Evolutionary conservation across 2,113 vertebrate species (phyloP).

Genomic region (Leucosticte australis): DNA sequence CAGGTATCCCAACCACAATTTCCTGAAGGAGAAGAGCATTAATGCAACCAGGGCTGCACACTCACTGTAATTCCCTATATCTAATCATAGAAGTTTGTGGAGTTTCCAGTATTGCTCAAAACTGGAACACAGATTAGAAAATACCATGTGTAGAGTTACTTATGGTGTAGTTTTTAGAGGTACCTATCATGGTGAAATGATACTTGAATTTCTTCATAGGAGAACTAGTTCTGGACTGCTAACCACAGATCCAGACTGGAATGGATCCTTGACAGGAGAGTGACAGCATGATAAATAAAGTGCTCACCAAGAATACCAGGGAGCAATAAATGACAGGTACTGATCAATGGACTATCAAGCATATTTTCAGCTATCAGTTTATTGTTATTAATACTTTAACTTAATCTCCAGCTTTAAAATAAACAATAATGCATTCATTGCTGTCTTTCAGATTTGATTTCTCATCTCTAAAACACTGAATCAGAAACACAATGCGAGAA

Average conservation of each 20-base stretch:
- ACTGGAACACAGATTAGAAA: background rate
- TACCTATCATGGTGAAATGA: background rate
- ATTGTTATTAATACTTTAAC: constrained; percentile 54
- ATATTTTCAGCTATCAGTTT: constrained; percentile 18
- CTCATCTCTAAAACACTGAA: background rate
- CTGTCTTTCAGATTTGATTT: constrained; percentile 41
- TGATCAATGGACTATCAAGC: constrained; percentile 53
- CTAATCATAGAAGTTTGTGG: background rate
- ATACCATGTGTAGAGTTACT: background rate
- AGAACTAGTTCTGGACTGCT: background rate
- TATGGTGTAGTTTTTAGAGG: background rate
- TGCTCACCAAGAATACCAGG: background rate
- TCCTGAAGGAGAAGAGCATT: background rate
- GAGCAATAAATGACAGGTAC: constrained; percentile 19
- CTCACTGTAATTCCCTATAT: background rate
- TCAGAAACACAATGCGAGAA: background rate
- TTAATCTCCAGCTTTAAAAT: constrained; percentile 45
- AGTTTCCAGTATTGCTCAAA: background rate
- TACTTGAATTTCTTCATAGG: background rate
- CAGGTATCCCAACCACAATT: background rate
- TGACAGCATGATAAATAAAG: constrained; percentile 28
- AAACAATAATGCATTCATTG: background rate
- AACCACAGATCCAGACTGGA: background rate
- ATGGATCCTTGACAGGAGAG: background rate
- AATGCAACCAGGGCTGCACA: background rate